These are phyloP conservation scores for Aphodius granarius DNA, from an alignment of 2,888 invertebrate species.

Conservation along the genomic window DNA sequence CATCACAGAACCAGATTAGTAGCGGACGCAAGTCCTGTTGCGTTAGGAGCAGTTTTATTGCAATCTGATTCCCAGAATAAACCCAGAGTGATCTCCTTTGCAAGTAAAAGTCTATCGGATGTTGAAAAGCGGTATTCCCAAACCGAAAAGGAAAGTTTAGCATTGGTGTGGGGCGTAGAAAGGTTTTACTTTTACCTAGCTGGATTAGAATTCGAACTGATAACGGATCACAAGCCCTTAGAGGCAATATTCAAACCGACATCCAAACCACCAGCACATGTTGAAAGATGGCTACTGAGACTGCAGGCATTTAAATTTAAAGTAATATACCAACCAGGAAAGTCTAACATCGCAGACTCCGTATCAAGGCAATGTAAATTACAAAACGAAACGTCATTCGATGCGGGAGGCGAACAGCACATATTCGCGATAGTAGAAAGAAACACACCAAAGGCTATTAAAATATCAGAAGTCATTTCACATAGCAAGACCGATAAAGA, in stretches of 20 bases:
- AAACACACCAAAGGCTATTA: conserved; percentile 29
- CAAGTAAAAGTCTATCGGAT: too few species aligned
- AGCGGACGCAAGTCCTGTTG: too few species aligned
- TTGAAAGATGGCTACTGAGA: conserved; percentile 33
- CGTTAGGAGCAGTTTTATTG: too few species aligned
- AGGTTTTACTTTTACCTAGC: conserved; percentile 34
- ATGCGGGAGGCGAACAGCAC: conserved; percentile 31
- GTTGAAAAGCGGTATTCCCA: conserved; percentile 39
- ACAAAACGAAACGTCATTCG: conserved; percentile 20
- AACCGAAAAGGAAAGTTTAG: conserved; percentile 46
- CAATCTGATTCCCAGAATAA: background rate
- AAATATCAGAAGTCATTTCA: background rate
- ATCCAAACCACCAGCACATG: conserved; percentile 35
- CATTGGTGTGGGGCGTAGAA: conserved; percentile 48
- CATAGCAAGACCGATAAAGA: conserved; percentile 18
- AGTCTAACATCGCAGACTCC: conserved; percentile 33
- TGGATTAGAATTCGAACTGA: conserved; percentile 33
- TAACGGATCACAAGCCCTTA: conserved; percentile 40
- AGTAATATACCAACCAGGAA: conserved; percentile 30
- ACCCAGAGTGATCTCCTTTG: too few species aligned
- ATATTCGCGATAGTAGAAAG: conserved; percentile 28
- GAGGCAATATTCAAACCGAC: conserved; percentile 38
- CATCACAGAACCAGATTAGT: conserved; percentile 16
- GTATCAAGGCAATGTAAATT: conserved; percentile 29
- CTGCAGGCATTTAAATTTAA: conserved; percentile 30